A percentile compares a stretch with the other conserved stretches of the same genome.
These are phyloP conservation scores for Doris montereyensis DNA, from an alignment of 2,888 invertebrate genomes.

Conservation along the genomic window DNA sequence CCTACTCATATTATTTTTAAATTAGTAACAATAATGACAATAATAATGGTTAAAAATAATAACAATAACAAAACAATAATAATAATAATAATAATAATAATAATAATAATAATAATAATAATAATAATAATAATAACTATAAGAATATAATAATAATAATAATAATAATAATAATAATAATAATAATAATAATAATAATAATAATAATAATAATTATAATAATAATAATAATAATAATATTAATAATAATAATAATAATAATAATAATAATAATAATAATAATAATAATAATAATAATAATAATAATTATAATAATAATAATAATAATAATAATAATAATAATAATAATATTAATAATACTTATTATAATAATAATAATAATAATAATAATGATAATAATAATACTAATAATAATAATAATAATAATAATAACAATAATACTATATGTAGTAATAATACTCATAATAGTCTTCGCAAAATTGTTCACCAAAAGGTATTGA, in stretches of 20 bases:
- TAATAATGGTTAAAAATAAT: neutral
- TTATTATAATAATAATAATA: neutral
- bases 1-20: no score
- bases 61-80: neutral
- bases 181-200: neutral
- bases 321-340: neutral
- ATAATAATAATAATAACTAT: neutral
- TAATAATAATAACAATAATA: neutral
- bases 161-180: neutral
- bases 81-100: neutral
- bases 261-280: neutral
- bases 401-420: neutral
- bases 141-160: neutral
- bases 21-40: neutral
- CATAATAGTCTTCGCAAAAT: no score
- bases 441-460: no score
- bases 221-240: neutral
- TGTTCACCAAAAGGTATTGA: no score
- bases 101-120: neutral
- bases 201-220: neutral
- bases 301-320: neutral
- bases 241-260: neutral
- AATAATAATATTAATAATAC: neutral
- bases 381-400: neutral
- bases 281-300: neutral